Conservation (phyloP, 2,888 invertebrate species). For the Conomelus anceps region DNA sequence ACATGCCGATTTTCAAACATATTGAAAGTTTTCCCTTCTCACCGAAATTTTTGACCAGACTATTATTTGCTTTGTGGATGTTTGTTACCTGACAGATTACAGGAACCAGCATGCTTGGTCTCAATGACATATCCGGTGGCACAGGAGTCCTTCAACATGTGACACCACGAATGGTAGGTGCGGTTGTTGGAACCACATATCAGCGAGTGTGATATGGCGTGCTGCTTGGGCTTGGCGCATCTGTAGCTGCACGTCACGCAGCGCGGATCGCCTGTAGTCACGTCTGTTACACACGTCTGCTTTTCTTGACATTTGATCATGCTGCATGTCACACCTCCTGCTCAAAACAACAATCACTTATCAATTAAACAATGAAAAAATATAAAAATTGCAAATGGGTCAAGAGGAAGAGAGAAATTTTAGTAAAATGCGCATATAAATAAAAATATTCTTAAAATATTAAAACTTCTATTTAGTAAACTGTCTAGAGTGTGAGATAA, state of each 20-base stretch:
- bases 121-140: conserved; percentile 63
- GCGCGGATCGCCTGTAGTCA: conserved; percentile 56
- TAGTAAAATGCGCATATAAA: too few relatives aligned
- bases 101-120: conserved; percentile 59
- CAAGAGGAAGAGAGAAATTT: too few relatives aligned
- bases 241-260: conserved; percentile 56
- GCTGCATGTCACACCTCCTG: conserved; percentile 60
- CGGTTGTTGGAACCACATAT: conserved; percentile 67
- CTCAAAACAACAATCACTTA: conserved; percentile 34
- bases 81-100: conserved; percentile 38
- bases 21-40: too few relatives aligned
- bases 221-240: conserved; percentile 30
- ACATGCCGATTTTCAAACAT: too few relatives aligned
- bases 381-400: too few relatives aligned
- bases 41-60: too few relatives aligned
- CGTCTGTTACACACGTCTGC: conserved; percentile 61
- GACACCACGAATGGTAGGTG: conserved; percentile 71
- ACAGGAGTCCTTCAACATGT: conserved; percentile 71
- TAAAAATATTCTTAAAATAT: too few relatives aligned
- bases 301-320: conserved; percentile 59
- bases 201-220: conserved; percentile 29
- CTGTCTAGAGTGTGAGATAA: too few relatives aligned
- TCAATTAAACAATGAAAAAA: too few relatives aligned
- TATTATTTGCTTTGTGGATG: too few relatives aligned
- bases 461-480: too few relatives aligned